These are phyloP conservation scores for Lasioglossum lativentre DNA, from an alignment of 2,888 invertebrate species.

Conservation along the genomic window DNA sequence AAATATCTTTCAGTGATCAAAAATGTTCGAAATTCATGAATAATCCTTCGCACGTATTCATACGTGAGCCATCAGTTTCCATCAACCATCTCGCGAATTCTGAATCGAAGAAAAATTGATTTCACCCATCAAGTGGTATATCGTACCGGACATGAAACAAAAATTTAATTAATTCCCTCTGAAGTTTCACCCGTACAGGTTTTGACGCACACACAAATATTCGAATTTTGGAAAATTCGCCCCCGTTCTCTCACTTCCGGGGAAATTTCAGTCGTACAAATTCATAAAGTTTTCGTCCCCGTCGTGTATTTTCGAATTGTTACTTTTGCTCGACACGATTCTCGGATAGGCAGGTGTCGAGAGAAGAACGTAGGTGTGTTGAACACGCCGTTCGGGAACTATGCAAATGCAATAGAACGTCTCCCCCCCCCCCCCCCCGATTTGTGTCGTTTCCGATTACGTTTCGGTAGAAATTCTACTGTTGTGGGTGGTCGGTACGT, in stretches of 20 bases:
- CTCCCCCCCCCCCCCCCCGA: background rate
- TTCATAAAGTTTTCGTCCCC: background rate
- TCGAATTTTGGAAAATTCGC: background rate
- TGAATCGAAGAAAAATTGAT: background rate
- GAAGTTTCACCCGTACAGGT: background rate
- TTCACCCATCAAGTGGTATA: background rate
- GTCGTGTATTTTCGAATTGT: background rate
- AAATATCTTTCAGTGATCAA: background rate
- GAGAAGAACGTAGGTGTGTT: background rate
- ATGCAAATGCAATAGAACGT: slow-evolving; percentile 34
- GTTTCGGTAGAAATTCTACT: slow-evolving; percentile 23
- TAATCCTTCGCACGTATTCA: background rate
- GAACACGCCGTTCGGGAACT: slow-evolving; percentile 7
- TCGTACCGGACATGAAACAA: background rate
- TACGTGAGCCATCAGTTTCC: background rate
- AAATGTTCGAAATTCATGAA: background rate
- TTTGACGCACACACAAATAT: background rate
- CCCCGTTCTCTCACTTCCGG: background rate
- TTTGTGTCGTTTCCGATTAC: slow-evolving; percentile 35
- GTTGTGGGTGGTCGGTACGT: slow-evolving; percentile 11
- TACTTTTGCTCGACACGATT: background rate
- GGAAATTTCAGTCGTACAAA: background rate
- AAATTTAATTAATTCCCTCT: background rate
- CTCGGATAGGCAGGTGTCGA: slow-evolving; percentile 14
- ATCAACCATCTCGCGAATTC: background rate